Base-by-base conservation (phyloP, 1,140 invertebrate genomes). In the Pectinophora gossypiella region DNA sequence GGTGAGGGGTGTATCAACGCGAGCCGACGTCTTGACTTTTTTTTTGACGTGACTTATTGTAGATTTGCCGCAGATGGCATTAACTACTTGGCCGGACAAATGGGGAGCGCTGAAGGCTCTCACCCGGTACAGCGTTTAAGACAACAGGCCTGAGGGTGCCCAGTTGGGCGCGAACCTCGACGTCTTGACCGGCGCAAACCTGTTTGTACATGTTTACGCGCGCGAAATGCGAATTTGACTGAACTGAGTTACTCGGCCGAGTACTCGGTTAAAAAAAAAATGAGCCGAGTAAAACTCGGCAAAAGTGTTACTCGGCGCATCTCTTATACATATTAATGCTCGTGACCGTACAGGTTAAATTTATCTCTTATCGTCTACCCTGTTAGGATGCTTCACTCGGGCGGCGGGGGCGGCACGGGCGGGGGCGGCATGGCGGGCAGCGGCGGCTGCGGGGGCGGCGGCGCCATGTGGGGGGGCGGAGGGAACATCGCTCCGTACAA, bases 401-500 rank as follows among this genome's bases (percentile, higher is more conserved):
- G 79, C n/a, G 81, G 79, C 12, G 81, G 81, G 9, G 78, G 78
- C 7, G 81, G 78, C n/a, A 82, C 71, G 0, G 71, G 61, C n/a
- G 76, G 78, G 27, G 76, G 74, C 12, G 74, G 76, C 73, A 75
- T 68, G 1, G 64, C 62, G 1, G 78, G 78, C 46, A 76, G 51
- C 3, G 76, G 76, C 2, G 76, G 72, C 20, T 68, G 68, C 35
- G 43, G 51, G 9, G 51, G 62, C 27, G 27, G 66, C 12, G 47
- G 55, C 19, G 60, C 61, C 43, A 22, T 53, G 1, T 23, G 51
- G 18, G 38, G 58, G 20, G 48, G 56, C 35, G 54, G 59, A 19
- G 20, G 51, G 43, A 55, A 77, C 75, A 78, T 66, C 1, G 60
- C 49, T 15, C 58, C 59, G 54, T 74, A 83, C 62, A 65, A 76